phyloP scores from a whole-genome alignment of 1,140 invertebrate species.

The Telenomus remus region DNA sequence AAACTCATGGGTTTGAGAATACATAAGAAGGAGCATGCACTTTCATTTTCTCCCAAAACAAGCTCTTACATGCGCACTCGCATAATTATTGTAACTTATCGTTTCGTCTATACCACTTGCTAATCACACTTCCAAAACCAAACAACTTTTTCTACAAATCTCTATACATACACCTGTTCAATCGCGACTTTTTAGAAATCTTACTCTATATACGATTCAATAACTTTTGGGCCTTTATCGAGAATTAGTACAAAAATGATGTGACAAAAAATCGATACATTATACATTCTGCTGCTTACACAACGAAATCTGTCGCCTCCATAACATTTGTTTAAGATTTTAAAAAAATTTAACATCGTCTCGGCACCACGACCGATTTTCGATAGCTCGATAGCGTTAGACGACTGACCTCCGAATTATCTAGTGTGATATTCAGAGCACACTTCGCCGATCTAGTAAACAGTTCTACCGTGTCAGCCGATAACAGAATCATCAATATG shows the following conservation, averaged over 20 bases:
- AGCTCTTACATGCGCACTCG: too few relatives aligned
- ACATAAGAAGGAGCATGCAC: too few relatives aligned
- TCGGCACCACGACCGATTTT: conserved; percentile 68
- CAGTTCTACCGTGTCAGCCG: conserved; percentile 57
- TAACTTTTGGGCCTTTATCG: conserved; percentile 46
- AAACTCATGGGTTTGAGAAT: too few relatives aligned
- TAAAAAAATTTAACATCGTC: conserved; percentile 30
- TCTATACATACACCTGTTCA: conserved; percentile 15
- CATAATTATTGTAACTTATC: too few relatives aligned
- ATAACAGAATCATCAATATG: conserved; percentile 40
- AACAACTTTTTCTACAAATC: conserved; percentile 35
- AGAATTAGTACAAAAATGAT: conserved; percentile 55
- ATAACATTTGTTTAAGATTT: conserved; percentile 5
- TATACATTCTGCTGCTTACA: conserved; percentile 53
- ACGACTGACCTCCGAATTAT: conserved; percentile 73
- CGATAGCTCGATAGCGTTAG: conserved; percentile 72
- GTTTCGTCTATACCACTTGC: background rate
- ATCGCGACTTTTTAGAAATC: conserved; percentile 29
- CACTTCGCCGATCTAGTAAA: conserved; percentile 60
- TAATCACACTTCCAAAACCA: conserved; percentile 23
- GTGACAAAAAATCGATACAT: conserved; percentile 9
- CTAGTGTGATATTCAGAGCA: conserved; percentile 56
- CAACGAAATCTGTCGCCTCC: conserved; percentile 56
- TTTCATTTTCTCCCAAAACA: too few relatives aligned
- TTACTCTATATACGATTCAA: conserved; percentile 32